phyloP scores from a whole-genome alignment of 2,888 invertebrate genomes.

The Hemithea aestivaria region DNA sequence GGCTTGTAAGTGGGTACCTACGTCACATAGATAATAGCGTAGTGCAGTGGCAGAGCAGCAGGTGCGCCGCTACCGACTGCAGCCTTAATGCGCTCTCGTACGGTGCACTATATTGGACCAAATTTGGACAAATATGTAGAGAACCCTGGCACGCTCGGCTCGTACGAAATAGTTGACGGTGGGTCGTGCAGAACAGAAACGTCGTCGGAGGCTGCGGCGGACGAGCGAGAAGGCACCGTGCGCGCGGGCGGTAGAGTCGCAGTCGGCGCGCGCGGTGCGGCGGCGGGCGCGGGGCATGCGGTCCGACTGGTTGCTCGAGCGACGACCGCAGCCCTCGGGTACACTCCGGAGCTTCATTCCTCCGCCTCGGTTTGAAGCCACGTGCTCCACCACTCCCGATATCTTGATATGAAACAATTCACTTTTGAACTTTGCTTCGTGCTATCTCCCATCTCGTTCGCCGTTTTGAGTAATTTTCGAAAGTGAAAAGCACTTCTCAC shows the following conservation, averaged over 20 bases:
- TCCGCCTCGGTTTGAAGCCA: conserved; percentile 51
- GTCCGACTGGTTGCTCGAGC: conserved; percentile 75
- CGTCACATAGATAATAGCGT: no score
- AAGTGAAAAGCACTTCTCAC: conserved; percentile 19
- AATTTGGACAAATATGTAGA: conserved; percentile 60
- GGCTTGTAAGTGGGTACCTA: background rate
- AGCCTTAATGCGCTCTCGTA: conserved; percentile 44
- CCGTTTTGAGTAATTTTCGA: conserved; percentile 12
- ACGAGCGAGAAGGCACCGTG: conserved; percentile 29
- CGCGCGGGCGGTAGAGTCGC: conserved; percentile 32
- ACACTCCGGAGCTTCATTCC: conserved; percentile 53
- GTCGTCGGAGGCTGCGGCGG: conserved; percentile 30
- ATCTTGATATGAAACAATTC: conserved; percentile 39
- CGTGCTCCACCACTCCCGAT: conserved; percentile 38
- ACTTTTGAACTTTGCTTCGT: conserved; percentile 31
- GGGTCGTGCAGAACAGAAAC: conserved; percentile 28
- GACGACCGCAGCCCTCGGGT: conserved; percentile 71
- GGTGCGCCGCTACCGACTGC: conserved; percentile 57
- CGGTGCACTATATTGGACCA: conserved; percentile 43
- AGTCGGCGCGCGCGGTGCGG: conserved; percentile 39
- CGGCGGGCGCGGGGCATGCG: conserved; percentile 55
- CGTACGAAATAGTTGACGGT: conserved; percentile 63
- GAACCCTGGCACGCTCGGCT: conserved; percentile 68
- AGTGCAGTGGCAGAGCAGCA: conserved; percentile 50
- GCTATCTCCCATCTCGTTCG: conserved; percentile 27